Percentiles rank a stretch among this genome's conserved stretches.
Conservation (phyloP, 1,140 invertebrate species). For the Sminthurinus signatus region DNA sequence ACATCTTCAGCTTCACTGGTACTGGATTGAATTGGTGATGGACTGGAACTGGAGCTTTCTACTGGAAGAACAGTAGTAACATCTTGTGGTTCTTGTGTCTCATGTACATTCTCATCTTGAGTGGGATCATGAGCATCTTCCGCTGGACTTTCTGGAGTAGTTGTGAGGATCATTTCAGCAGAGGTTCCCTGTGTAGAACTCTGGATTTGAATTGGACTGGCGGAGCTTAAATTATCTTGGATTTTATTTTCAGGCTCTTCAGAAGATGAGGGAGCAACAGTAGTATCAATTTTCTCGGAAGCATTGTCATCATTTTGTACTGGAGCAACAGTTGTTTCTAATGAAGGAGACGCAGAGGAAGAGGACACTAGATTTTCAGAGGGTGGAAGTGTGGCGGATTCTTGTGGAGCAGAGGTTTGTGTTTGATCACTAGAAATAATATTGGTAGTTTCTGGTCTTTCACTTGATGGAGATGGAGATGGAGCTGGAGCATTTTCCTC, state of each 20-base stretch:
- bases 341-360: neutral
- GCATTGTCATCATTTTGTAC: too few species aligned
- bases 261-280: too few species aligned
- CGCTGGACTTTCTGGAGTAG: neutral
- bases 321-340: too few species aligned
- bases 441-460: neutral
- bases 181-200: neutral
- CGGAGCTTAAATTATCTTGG: too few species aligned
- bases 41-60: neutral
- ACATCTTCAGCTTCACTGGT: neutral
- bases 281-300: too few species aligned
- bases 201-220: too few species aligned
- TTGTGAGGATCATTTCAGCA: slow-evolving; percentile 1
- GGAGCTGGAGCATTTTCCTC: too few species aligned
- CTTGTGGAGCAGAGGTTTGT: too few species aligned
- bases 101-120: neutral
- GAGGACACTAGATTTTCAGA: neutral
- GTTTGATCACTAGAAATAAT: too few species aligned
- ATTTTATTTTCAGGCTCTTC: too few species aligned
- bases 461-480: neutral
- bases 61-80: neutral
- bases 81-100: neutral
- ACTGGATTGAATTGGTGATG: neutral
- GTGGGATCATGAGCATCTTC: neutral
- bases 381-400: too few species aligned